Conservation (phyloP, 37 sponge, comb jelly and placozoan species). For the Tethya wilhelma region DNA sequence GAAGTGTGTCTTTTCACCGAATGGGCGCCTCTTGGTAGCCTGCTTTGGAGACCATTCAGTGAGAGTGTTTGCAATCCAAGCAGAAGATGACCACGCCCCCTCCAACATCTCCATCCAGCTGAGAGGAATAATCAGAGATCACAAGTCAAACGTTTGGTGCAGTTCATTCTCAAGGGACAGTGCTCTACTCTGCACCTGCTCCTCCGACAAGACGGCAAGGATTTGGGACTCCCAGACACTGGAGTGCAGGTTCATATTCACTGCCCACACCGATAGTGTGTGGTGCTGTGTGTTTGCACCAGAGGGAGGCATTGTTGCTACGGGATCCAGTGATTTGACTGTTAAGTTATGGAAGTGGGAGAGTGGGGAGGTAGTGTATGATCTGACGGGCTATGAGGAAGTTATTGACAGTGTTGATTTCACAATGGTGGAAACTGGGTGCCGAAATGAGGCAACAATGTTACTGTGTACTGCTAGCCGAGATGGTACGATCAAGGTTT, state of each 20-base stretch:
- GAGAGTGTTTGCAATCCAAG: not conserved
- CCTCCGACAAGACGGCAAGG: slow-evolving; percentile 25
- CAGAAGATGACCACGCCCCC: not conserved
- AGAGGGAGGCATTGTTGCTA: not conserved
- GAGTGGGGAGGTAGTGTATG: slow-evolving; percentile 28
- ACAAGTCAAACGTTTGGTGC: slow-evolving; percentile 29
- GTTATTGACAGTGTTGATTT: slow-evolving; percentile 15
- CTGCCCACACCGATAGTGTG: slow-evolving; percentile 15
- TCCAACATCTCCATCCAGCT: not conserved
- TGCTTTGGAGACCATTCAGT: slow-evolving; percentile 18
- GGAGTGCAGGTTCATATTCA: not conserved
- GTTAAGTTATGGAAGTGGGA: slow-evolving; percentile 4
- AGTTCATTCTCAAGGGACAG: slow-evolving; percentile 4
- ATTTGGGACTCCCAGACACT: not conserved
- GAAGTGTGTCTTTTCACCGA: slow-evolving; percentile 4
- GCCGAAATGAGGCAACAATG: slow-evolving; percentile 1
- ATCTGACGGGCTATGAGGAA: not conserved
- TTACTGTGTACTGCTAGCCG: no score
- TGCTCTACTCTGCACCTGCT: slow-evolving; percentile 16
- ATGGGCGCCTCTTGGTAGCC: slow-evolving; percentile 5
- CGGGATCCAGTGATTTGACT: slow-evolving; percentile 31
- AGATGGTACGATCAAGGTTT: no score
- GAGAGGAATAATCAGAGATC: not conserved
- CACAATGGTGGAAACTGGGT: slow-evolving; percentile 10
- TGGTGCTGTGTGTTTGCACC: slow-evolving; percentile 28